Evolutionary conservation across 2,797 vertebrate genomes (phyloP), one percentile per base, ranked within the genome.

Genomic region (Manis crassicaudata): DNA sequence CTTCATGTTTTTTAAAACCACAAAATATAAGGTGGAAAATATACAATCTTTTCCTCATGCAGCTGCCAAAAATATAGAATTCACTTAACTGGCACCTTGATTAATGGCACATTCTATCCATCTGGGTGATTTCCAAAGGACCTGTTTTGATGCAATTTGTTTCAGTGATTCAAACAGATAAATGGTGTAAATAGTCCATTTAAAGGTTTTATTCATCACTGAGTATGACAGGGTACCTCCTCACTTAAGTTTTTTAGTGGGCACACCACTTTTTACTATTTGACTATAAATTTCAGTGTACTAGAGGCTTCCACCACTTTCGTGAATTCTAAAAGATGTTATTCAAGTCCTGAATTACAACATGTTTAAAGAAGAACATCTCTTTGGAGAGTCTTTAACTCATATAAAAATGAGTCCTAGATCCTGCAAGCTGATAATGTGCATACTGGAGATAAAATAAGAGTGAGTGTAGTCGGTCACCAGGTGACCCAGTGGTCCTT

Each of bases 121-220:
- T 93, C 82, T 65, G 27, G 72, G 76, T 63, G 65, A 94, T 88
- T 95, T 95, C 84, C 95, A 95, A 90, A 90, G 86, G 84, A 95
- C 84, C 86, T 94, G 60, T 85, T 46, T 94, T 86, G 88, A 77
- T 87, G 56, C 7, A 81, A 93, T 93, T 96, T 96, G 65, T 88
- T 96, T 95, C 90, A 94, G 73, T 96, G 56, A 96, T 82, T 92
- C 90, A 84, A 94, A 65, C 6, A 96, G 96, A 95, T 83, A 91
- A 96, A 96, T 72, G 84, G 40, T 58, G 75, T n/a, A 32, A 84
- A 68, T 3, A 65, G 84, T 63, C 63, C 84, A 82, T 60, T 96
- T 95, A 93, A 95, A 97, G 62, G 16, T 6, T 81, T 87, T 54
- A 86, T 95, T 96, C 86, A 50, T 96, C 96, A 90, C 54, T 54